A percentile compares a stretch with the other conserved stretches of the same genome.
phyloP scores from a whole-genome alignment of 2,113 vertebrate genomes.

The Lanius collurio region DNA sequence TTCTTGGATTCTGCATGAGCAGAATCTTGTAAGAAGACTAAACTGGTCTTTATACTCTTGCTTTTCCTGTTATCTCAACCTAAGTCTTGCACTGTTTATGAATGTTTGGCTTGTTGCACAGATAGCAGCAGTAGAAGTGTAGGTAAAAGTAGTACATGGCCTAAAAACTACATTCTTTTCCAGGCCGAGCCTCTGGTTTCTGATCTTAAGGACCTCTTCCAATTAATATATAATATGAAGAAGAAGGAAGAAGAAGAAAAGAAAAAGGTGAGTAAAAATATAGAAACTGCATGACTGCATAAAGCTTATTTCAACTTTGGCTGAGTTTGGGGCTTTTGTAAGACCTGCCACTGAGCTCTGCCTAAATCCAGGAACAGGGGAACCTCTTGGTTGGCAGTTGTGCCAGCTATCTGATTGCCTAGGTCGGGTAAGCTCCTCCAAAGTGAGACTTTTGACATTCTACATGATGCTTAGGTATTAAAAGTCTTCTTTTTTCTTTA shows the following conservation, averaged over 20 bases:
- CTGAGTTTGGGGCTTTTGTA: neutral
- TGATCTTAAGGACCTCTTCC: slow-evolving; percentile 96
- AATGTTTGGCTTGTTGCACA: neutral
- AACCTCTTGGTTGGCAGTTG: neutral
- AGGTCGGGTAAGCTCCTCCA: neutral
- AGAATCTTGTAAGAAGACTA: neutral
- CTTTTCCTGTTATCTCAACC: neutral
- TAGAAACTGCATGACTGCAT: neutral
- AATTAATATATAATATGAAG: slow-evolving; percentile 91
- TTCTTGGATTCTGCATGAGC: neutral
- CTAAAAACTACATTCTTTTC: neutral
- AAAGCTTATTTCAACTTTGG: neutral
- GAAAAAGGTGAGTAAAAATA: slow-evolving; percentile 76
- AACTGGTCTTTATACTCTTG: neutral
- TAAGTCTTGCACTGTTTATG: neutral
- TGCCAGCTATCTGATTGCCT: neutral
- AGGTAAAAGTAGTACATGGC: neutral
- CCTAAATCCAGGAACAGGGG: neutral
- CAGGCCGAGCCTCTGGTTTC: slow-evolving; percentile 93
- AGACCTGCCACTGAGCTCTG: neutral
- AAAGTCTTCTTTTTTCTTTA: slow-evolving; percentile 29
- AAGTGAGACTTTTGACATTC: neutral
- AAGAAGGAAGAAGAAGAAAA: slow-evolving; percentile 87
- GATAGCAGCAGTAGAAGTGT: neutral
- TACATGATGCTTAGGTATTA: neutral